Conservation (phyloP, 2,113 vertebrate species). For the Scytalopus superciliaris region DNA sequence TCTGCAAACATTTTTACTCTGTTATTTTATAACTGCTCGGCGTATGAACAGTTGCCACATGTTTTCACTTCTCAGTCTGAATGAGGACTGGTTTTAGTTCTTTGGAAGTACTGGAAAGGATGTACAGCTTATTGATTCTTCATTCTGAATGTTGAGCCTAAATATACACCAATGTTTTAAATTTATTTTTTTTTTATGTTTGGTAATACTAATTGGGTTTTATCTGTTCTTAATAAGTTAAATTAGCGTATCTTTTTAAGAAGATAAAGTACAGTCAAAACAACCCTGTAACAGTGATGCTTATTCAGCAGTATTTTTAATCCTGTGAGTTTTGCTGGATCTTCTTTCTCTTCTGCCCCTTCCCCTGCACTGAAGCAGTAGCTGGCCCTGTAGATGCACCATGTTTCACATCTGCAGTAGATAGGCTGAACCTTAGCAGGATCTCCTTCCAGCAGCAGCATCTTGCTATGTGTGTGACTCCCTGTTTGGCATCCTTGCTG, state of each 20-base stretch:
- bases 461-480: background rate
- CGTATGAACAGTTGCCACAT: background rate
- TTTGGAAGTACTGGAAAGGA: background rate
- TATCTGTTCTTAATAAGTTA: background rate
- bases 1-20: background rate
- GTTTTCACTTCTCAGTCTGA: background rate
- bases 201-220: background rate
- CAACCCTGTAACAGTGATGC: background rate
- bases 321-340: background rate
- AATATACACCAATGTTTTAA: background rate
- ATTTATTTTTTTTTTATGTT: background rate
- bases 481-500: background rate
- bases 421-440: background rate
- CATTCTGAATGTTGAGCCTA: background rate
- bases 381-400: background rate
- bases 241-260: background rate
- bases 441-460: background rate
- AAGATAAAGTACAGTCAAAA: background rate
- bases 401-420: background rate
- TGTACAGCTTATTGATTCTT: background rate
- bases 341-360: background rate
- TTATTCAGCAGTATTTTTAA: background rate
- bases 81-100: background rate
- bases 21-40: background rate
- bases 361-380: background rate